These are phyloP conservation scores for Salvelinus fontinalis DNA, from an alignment of 2,113 vertebrate species.

Conservation along the genomic window DNA sequence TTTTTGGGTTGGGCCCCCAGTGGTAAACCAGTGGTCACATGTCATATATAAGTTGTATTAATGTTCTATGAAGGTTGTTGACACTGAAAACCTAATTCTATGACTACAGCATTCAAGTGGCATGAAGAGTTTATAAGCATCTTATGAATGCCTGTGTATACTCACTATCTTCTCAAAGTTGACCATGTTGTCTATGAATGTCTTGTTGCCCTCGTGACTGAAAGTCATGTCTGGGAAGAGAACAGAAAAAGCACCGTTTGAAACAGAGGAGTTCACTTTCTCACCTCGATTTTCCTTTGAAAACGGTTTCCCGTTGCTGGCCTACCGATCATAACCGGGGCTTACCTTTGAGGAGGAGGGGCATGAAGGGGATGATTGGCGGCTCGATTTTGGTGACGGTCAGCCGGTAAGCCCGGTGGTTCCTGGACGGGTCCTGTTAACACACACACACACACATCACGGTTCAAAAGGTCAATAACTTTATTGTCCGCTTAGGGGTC, in stretches of 20 bases:
- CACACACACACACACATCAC: conserved; percentile 8
- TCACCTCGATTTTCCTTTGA: not conserved
- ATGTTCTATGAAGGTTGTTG: too few species aligned
- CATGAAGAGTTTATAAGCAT: not conserved
- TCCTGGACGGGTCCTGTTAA: conserved; percentile 92
- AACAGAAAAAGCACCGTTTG: not conserved
- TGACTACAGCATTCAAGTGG: not conserved
- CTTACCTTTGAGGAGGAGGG: conserved; percentile 96
- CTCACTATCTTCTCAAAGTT: conserved; percentile 99
- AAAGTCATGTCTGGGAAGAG: conserved; percentile 92
- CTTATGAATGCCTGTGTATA: conserved; percentile 26
- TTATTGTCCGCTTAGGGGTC: not conserved
- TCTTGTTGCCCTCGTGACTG: conserved; percentile 97
- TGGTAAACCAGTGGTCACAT: too few species aligned
- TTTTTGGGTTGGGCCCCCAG: too few species aligned
- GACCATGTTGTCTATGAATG: conserved; percentile 90
- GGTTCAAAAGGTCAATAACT: not conserved
- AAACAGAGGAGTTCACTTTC: not conserved
- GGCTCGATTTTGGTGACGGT: conserved; percentile 95
- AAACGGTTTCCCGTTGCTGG: not conserved
- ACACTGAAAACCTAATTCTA: not conserved
- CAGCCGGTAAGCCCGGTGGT: conserved; percentile 92
- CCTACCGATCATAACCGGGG: not conserved
- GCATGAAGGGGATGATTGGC: conserved; percentile 97
- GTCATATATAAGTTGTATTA: too few species aligned